Base-by-base conservation (phyloP, 2,797 vertebrate species). In the Lates japonicus region DNA sequence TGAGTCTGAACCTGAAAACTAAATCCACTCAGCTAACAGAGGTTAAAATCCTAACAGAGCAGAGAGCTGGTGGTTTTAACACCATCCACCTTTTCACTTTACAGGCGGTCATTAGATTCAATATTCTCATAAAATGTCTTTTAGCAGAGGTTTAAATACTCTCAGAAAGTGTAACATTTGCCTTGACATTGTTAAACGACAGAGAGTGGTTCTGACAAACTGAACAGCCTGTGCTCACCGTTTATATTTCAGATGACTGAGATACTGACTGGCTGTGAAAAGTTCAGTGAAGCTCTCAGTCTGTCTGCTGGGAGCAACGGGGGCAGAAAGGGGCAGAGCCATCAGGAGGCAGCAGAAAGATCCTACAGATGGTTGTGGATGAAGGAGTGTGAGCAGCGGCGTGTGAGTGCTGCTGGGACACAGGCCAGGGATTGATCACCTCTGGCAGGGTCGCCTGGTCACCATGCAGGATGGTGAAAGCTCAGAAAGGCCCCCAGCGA, bases 291-390 rank as follows among this genome's bases (percentile, higher is more conserved):
- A 78, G 70, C 78, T 80, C 70, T 84, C 39, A 11, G 67, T 57
- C 57, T 74, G 60, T 58, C 70, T 80, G 52, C 39, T 31, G 58
- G 48, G 68, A 84, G 70, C 51, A 76, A 78, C 0, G 1, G 80
- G 70, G 31, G 70, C 74, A 81, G 75, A 72, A 44, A 22, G 69
- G 54, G 58, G 51, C 78, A 81, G 67, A 74, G 54, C 55, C 63
- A 66, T 75, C 77, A 76, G 66, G 41, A 59, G 37, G 73, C 64
- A 80, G 48, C 65, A 75, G 17, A 59, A 55, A 80, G 46, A 84
- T 85, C 64, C 63, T 84, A 70, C 66, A 83, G 82, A 82, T 88
- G 79, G 82, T 70, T 74, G 57, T 52, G 58, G 48, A 84, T 84
- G 52, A 85, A 76, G 79, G 61, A 46, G 75, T 70, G 70, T 5